Evolutionary conservation across 2,888 invertebrate genomes (phyloP), one percentile per base, ranked within the genome.

Genomic region (Linnaemya tessellans): DNA sequence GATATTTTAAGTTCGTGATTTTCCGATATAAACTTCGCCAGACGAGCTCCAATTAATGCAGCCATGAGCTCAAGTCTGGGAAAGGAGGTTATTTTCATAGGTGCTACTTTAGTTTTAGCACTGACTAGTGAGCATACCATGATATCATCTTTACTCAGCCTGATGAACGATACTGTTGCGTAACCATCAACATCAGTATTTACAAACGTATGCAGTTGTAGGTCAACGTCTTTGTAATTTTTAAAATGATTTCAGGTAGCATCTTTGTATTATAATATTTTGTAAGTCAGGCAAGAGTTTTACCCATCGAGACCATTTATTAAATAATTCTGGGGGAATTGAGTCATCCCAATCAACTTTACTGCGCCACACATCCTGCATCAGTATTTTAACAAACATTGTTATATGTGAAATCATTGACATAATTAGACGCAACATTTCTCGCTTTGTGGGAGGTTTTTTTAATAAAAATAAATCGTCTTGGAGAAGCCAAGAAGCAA

Each of bases 231-330:
- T 18, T 54, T 20, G 11, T 54, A 54, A 54, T 54, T 20, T 54
- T 54, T 10, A 20, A n/a, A 20, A 54, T 20, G 51, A 22, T 56
- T 56, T 22, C 15, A 56, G 10, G 22, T 22, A 56, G 11, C 54
- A 56, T 20, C 54, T 22, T 22, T 22, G 54, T 3, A 56, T 22
- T 56, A 25, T 22, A 22, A 56, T 22, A 22, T 56, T 56, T 22
- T 56, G 46, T 46, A 49, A 25, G n/a, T 22, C 35, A 9, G 54
- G 54, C 41, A 70, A 70, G 49, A 8, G 54, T 38, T 25, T 70
- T 20, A 70, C 54, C 68, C 54, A 70, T 41, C 38, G 18, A 70
- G 20, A 70, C 68, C 54, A 54, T 54, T 70, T 70, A 51, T 9
- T 20, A 10, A 9, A 15, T 25, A 30, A 35, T 35, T 35, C 51